These are phyloP conservation scores for Lepus townsendii DNA, from an alignment of 2,797 vertebrate genomes.

Conservation along the genomic window DNA sequence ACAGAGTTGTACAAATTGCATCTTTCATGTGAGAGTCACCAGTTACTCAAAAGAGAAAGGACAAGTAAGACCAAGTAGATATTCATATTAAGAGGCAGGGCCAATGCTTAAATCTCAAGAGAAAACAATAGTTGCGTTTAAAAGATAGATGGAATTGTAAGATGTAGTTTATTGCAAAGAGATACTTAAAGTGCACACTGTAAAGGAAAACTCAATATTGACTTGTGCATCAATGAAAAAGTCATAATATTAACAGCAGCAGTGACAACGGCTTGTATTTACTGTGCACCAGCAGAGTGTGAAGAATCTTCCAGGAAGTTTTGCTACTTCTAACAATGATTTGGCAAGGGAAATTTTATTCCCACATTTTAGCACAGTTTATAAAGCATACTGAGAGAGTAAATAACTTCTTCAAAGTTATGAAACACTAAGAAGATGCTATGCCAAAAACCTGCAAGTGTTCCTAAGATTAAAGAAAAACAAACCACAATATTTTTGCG, in stretches of 20 bases:
- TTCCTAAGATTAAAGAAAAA: background rate
- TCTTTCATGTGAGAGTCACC: slow-evolving; percentile 51
- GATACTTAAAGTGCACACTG: background rate
- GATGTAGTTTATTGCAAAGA: background rate
- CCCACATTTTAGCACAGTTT: background rate
- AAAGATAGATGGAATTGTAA: background rate
- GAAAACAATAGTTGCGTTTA: background rate
- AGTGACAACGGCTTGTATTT: background rate
- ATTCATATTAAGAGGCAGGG: background rate
- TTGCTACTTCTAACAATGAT: background rate
- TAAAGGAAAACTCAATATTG: background rate
- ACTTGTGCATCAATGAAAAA: background rate
- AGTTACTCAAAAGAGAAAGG: slow-evolving; percentile 42
- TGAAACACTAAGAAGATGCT: background rate
- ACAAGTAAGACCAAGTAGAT: slow-evolving; percentile 27
- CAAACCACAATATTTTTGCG: background rate
- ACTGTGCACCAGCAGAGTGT: background rate
- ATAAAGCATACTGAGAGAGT: background rate
- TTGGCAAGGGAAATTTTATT: background rate
- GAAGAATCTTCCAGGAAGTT: background rate
- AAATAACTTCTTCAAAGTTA: background rate
- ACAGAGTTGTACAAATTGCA: slow-evolving; percentile 36
- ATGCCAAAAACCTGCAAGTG: background rate
- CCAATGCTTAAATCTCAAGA: background rate
- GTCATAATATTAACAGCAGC: background rate